Base-by-base conservation (phyloP, 2,888 invertebrate species). In the Drepana falcataria region DNA sequence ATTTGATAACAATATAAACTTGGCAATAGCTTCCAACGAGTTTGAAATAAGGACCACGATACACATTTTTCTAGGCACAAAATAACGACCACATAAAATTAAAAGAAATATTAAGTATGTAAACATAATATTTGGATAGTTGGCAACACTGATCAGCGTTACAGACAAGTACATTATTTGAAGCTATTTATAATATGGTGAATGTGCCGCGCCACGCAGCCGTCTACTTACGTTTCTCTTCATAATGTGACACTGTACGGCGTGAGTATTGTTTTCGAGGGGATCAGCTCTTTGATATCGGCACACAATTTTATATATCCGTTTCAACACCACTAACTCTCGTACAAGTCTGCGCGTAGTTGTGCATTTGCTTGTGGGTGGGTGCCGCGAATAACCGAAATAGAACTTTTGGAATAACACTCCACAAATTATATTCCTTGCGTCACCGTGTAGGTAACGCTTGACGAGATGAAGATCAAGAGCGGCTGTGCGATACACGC, bases 341-440 rank as follows among this genome's bases (percentile, higher is more conserved):
- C 77, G 79, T 69, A 68, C 81, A 71, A 75, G 78, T 76, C 77
- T 75, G 77, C 72, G 77, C 76, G 70, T 75, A 77, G 78, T 65
- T 83, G 80, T 79, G 79, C 78, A 73, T 77, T 74, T 67, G 71
- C 69, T 41, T 71, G 80, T 81, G 73, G 82, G 81, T 78, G 85
- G 81, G 76, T 80, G 83, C 78, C 77, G 75, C 79, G 81, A 64
- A 75, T 66, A 67, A 85, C 90, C 77, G 83, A 89, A 91, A 91
- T 90, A 91, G 90, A 89, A 79, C 84, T 87, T 89, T 89, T 85
- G 87, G 87, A 90, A 90, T 88, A 89, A 86, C 85, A 79, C 83
- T 77, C 81, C 77, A 85, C 83, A 85, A 87, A 87, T 87, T 87
- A 88, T 87, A 85, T 83, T 83, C 67, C 78, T 81, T 83, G 83